Evolutionary conservation across 2,113 vertebrate genomes (phyloP).

Genomic region (Strigops habroptila): DNA sequence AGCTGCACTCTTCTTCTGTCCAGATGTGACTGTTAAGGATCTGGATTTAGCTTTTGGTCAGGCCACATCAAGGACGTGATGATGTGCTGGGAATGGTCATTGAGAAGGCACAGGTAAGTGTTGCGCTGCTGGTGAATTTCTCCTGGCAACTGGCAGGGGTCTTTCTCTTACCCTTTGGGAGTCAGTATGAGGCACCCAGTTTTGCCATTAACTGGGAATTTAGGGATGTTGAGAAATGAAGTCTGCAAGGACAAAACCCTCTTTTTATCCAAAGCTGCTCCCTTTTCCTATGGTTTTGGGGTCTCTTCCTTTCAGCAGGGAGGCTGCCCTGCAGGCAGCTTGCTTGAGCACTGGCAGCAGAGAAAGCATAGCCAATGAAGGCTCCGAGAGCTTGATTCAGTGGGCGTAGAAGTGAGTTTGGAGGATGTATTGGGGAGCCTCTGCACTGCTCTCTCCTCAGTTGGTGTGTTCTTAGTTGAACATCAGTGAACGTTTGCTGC

Average conservation of each 20-base stretch:
- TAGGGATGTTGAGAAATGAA: not conserved
- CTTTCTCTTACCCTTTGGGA: not conserved
- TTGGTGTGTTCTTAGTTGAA: not conserved
- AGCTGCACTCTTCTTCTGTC: not conserved
- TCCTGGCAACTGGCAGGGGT: not conserved
- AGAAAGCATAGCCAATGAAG: not conserved
- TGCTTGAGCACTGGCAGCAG: not conserved
- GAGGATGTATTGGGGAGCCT: not conserved
- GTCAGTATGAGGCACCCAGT: not conserved
- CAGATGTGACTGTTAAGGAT: not conserved
- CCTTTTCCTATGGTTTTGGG: not conserved
- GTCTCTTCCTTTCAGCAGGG: not conserved
- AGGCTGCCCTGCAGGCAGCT: not conserved
- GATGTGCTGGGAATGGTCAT: not conserved
- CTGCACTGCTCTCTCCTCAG: not conserved
- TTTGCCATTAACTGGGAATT: not conserved
- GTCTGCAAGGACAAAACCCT: not conserved
- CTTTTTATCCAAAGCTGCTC: not conserved
- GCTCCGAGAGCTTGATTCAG: not conserved
- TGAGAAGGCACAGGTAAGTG: not conserved
- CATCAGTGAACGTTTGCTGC: fast-evolving
- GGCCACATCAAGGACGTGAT: not conserved
- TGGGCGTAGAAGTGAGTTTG: not conserved
- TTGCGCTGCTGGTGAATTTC: not conserved
- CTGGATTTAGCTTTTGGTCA: not conserved